These are phyloP conservation scores for Phacellophora camtschatica DNA, from an alignment of 30 jellyfish, hydroid and myxozoan genomes.

Conservation along the genomic window DNA sequence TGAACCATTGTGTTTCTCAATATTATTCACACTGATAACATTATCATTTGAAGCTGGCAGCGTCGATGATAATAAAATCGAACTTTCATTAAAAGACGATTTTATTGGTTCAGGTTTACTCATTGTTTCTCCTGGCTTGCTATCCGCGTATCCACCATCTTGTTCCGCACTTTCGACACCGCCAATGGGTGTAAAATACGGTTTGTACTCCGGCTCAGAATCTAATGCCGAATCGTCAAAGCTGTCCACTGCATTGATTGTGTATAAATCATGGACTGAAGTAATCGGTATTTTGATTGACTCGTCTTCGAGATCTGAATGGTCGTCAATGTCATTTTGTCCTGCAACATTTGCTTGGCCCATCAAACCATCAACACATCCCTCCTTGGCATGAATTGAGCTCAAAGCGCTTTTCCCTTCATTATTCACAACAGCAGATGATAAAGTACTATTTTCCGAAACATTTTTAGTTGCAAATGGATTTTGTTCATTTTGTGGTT, in stretches of 20 bases:
- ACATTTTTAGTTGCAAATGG: no score
- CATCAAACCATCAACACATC: no score
- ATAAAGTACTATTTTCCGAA: no score
- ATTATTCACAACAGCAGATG: no score
- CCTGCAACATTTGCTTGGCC: constrained; percentile 27
- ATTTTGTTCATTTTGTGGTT: no score
- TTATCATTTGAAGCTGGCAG: constrained; percentile 18
- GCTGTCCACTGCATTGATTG: constrained; percentile 30
- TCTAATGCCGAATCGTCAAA: constrained; percentile 44
- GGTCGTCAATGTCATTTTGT: constrained; percentile 4
- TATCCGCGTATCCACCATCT: neutral
- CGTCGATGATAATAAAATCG: neutral
- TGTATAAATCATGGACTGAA: constrained; percentile 59
- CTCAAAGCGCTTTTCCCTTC: no score
- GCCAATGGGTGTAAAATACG: constrained; percentile 16
- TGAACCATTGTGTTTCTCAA: neutral
- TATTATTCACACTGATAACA: neutral
- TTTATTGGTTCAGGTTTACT: neutral
- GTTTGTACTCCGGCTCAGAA: constrained; percentile 29
- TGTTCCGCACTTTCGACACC: constrained; percentile 13
- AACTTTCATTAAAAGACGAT: neutral
- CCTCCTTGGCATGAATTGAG: no score
- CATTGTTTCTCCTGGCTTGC: neutral
- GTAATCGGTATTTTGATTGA: constrained; percentile 22
- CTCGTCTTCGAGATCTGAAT: constrained; percentile 12